Conservation (phyloP, 2,888 invertebrate genomes). For the Ceraclea dissimilis region DNA sequence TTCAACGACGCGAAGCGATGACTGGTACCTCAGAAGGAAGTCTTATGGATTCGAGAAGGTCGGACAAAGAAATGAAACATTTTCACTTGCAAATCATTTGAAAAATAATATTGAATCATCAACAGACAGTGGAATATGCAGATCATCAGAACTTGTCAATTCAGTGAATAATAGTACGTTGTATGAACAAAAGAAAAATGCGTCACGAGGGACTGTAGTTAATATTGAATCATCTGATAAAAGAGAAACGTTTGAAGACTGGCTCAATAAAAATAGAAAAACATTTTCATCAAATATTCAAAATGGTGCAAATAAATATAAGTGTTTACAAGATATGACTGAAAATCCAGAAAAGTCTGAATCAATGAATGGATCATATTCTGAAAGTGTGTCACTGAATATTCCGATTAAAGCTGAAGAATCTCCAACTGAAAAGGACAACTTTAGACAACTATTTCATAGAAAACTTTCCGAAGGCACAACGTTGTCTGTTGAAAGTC, state of each 20-base stretch:
- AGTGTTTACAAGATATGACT: constrained; percentile 9
- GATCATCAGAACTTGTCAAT: constrained; percentile 59
- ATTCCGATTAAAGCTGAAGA: constrained; percentile 33
- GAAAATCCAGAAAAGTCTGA: background rate
- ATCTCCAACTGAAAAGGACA: constrained; percentile 11
- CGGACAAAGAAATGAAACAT: constrained; percentile 29
- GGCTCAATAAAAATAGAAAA: constrained; percentile 40
- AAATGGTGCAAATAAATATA: constrained; percentile 26
- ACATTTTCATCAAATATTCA: constrained; percentile 30
- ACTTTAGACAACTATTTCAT: constrained; percentile 5
- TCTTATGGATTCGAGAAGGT: constrained; percentile 68
- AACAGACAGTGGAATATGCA: constrained; percentile 69
- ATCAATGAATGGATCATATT: background rate
- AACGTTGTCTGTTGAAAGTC: constrained; percentile 8
- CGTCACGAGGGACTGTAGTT: background rate
- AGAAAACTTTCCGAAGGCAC: constrained; percentile 15
- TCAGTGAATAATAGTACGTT: constrained; percentile 27
- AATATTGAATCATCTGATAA: constrained; percentile 26
- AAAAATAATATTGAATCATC: constrained; percentile 62
- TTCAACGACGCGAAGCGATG: constrained; percentile 39
- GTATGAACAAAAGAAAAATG: background rate
- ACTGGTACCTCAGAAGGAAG: constrained; percentile 68
- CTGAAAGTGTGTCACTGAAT: constrained; percentile 14
- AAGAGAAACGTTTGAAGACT: constrained; percentile 41
- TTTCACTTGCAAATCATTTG: constrained; percentile 36